These are phyloP conservation scores for Amyelois transitella DNA, from an alignment of 1,140 invertebrate species.

Conservation along the genomic window DNA sequence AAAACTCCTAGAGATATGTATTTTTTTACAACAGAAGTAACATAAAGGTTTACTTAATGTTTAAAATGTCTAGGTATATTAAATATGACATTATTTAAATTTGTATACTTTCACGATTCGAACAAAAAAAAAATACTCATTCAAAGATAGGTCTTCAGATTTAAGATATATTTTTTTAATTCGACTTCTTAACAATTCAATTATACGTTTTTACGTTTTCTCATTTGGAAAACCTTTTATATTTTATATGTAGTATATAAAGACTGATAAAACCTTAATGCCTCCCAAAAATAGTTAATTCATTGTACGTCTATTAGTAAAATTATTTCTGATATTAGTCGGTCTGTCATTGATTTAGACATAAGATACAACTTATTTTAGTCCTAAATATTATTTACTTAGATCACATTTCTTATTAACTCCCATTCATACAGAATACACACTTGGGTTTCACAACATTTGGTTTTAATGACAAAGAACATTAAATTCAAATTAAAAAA, in stretches of 20 bases:
- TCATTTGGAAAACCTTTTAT: too few relatives aligned
- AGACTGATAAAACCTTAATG: not conserved
- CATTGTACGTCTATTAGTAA: not conserved
- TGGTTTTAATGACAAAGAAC: conserved; percentile 11
- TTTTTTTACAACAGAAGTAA: conserved; percentile 1
- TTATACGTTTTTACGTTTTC: too few relatives aligned
- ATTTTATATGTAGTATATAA: too few relatives aligned
- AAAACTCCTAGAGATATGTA: conserved; percentile 3
- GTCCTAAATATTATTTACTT: conserved; percentile 36
- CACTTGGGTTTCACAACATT: not conserved
- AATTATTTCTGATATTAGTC: not conserved
- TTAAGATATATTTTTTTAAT: too few relatives aligned
- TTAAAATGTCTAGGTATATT: conserved; percentile 10
- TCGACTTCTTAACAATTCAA: too few relatives aligned
- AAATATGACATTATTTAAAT: too few relatives aligned
- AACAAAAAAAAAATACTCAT: too few relatives aligned
- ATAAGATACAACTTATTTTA: not conserved
- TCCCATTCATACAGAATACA: conserved; percentile 17
- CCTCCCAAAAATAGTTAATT: conserved; percentile 7
- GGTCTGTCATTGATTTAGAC: not conserved
- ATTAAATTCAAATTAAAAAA: not conserved
- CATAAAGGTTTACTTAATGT: conserved; percentile 4
- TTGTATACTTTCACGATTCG: too few relatives aligned
- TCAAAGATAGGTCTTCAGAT: too few relatives aligned
- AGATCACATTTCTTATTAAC: conserved; percentile 48